Conservation (phyloP, 92 coral and sea anemone genomes). For the Pocillopora grandis region DNA sequence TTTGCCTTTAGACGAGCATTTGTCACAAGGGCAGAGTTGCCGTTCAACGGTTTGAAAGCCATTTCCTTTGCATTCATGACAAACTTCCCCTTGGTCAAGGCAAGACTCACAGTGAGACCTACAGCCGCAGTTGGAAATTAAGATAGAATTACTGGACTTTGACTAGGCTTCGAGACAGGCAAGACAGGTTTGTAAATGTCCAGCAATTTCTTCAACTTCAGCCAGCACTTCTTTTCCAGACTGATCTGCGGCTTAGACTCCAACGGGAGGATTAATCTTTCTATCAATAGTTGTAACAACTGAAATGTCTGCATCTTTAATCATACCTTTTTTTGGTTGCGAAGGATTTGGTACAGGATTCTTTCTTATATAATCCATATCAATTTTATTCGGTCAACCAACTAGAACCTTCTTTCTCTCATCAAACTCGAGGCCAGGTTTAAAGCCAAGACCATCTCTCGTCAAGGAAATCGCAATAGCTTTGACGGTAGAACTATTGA, state of each 20-base stretch:
- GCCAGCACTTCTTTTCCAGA: constrained; percentile 47
- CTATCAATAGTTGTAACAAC: constrained; percentile 50
- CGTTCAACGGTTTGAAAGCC: constrained; percentile 48
- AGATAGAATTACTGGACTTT: constrained; percentile 49
- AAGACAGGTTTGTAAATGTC: constrained; percentile 48
- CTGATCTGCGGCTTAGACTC: constrained; percentile 48
- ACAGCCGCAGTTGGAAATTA: constrained; percentile 39
- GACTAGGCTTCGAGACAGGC: constrained; percentile 50
- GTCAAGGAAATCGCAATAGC: constrained; percentile 51
- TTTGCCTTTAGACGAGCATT: constrained; percentile 35
- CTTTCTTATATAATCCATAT: constrained; percentile 35
- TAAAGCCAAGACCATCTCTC: constrained; percentile 60
- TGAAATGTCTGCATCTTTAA: constrained; percentile 62
- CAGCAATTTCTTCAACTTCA: constrained; percentile 52
- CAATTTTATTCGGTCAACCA: constrained; percentile 45
- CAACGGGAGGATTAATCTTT: constrained; percentile 48
- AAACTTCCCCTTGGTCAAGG: constrained; percentile 48
- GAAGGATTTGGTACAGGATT: constrained; percentile 50
- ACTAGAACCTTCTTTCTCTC: constrained; percentile 56
- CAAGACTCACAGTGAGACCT: constrained; percentile 55
- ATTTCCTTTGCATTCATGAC: constrained; percentile 41
- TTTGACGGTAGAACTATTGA: constrained; percentile 39
- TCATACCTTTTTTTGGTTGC: constrained; percentile 46
- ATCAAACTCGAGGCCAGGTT: constrained; percentile 47
- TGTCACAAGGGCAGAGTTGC: constrained; percentile 45